phyloP scores from a whole-genome alignment of 2,113 vertebrate species.

The Prinia subflava region DNA sequence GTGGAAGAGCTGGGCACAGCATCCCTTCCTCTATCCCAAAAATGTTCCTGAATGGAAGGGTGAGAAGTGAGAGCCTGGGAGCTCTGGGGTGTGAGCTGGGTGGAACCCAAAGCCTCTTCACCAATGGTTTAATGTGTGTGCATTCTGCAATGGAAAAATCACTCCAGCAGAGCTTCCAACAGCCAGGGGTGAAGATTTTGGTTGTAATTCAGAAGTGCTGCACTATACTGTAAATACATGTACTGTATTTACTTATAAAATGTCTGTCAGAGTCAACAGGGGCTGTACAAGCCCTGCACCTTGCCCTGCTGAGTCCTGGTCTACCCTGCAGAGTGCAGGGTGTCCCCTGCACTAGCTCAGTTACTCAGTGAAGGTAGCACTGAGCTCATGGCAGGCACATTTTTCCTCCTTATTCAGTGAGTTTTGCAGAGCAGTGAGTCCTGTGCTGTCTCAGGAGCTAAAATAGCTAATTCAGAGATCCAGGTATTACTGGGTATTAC shows the following conservation, averaged over 20 bases:
- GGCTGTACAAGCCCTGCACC: not conserved
- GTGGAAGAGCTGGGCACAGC: not conserved
- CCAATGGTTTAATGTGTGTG: not conserved
- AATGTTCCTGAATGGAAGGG: not conserved
- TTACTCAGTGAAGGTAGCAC: not conserved
- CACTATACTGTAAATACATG: not conserved
- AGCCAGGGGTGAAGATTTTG: not conserved
- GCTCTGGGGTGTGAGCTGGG: not conserved
- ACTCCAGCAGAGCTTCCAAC: not conserved
- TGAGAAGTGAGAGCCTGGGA: not conserved
- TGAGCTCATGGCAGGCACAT: not conserved
- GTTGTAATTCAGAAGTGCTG: not conserved
- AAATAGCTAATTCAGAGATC: no score
- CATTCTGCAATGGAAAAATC: not conserved
- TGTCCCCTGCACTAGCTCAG: not conserved
- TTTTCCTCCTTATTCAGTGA: not conserved
- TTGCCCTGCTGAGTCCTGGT: not conserved
- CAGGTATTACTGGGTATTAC: not conserved
- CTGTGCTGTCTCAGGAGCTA: no score
- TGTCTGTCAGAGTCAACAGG: not conserved
- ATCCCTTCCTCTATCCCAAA: not conserved
- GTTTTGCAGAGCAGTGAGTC: not conserved
- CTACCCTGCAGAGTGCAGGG: not conserved
- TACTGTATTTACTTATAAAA: not conserved
- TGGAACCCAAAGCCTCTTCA: not conserved